Conservation (phyloP, 2,888 invertebrate species). For the Mythimna loreyi region DNA sequence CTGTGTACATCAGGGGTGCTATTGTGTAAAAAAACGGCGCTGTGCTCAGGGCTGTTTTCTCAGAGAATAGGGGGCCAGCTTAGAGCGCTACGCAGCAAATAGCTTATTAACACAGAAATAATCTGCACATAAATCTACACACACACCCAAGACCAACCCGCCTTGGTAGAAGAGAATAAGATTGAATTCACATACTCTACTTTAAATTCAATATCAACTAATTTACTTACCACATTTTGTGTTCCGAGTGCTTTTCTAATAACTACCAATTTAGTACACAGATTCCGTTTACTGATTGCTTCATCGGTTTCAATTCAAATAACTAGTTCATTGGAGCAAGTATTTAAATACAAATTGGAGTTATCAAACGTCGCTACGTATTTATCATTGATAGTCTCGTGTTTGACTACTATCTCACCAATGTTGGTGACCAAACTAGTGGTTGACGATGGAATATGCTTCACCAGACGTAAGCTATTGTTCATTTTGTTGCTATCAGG, state of each 20-base stretch:
- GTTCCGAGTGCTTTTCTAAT: background rate
- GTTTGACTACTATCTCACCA: background rate
- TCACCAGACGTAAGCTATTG: background rate
- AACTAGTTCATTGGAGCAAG: conserved; percentile 27
- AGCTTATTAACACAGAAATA: no score
- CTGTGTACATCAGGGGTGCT: no score
- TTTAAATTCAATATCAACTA: background rate
- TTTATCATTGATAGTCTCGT: background rate
- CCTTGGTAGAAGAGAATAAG: no score
- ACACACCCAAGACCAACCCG: no score
- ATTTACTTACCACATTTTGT: background rate
- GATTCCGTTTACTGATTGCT: conserved; percentile 13
- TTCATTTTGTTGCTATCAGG: background rate
- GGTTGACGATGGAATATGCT: background rate
- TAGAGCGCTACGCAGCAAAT: no score
- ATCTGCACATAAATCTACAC: no score
- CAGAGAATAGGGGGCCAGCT: no score
- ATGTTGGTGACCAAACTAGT: background rate
- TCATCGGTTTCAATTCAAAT: conserved; percentile 2
- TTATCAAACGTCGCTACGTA: background rate
- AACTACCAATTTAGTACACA: background rate
- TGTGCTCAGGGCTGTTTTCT: no score
- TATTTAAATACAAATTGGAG: conserved; percentile 8
- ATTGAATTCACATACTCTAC: background rate
- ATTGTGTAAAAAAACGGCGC: no score